Conservation (phyloP, 2,888 invertebrate genomes). For the Brenthis hecate region DNA sequence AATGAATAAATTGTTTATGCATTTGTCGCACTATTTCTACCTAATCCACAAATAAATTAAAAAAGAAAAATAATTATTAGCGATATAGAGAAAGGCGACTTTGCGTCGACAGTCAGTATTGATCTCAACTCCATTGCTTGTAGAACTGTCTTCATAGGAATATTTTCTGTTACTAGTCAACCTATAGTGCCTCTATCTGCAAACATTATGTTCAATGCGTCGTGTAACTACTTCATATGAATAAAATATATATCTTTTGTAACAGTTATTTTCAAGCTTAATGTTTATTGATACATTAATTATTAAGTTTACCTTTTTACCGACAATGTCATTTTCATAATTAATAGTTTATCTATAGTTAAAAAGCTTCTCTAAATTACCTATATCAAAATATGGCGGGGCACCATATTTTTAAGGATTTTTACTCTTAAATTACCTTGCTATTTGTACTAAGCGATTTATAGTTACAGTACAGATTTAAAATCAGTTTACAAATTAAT, state of each 20-base stretch:
- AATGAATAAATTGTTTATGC: too few relatives aligned
- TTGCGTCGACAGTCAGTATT: conserved; percentile 12
- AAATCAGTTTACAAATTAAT: too few relatives aligned
- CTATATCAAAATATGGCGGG: too few relatives aligned
- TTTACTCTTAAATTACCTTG: too few relatives aligned
- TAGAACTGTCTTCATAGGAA: not conserved
- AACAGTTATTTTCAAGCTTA: not conserved
- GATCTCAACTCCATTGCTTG: conserved; percentile 1
- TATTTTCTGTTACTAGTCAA: not conserved
- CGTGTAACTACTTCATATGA: not conserved
- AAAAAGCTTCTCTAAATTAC: too few relatives aligned
- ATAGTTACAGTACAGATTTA: too few relatives aligned
- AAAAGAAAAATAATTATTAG: not conserved
- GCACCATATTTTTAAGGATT: too few relatives aligned
- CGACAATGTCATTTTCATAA: too few relatives aligned
- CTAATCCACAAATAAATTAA: not conserved
- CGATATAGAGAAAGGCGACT: conserved; percentile 6
- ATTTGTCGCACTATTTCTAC: too few relatives aligned
- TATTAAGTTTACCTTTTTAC: not conserved
- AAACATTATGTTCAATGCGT: not conserved
- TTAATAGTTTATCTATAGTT: too few relatives aligned
- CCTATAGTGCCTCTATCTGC: not conserved
- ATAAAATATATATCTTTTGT: not conserved
- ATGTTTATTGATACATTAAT: not conserved
- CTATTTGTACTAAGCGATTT: too few relatives aligned